Evolutionary conservation across 2,797 vertebrate genomes (phyloP), one percentile per base, ranked within the genome.

Genomic region (Gallinago nigripennis): DNA sequence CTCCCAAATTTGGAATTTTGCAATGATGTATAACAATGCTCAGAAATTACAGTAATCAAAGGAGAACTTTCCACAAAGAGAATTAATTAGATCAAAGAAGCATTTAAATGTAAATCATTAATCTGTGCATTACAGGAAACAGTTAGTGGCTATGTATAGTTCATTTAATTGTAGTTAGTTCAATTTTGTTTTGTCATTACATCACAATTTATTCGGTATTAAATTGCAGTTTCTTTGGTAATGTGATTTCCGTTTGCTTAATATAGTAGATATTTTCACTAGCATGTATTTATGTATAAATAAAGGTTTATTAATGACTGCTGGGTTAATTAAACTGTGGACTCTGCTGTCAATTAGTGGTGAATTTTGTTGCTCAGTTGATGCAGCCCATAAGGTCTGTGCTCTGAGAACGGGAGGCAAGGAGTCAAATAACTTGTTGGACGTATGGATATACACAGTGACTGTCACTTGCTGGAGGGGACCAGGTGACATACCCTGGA

Each of bases 161-260:
- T 95, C 70, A 90, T 93, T 94, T 88, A 83, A 72, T 94, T 88
- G 84, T 19, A 60, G 54, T 95, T 91, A 51, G 63, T 88, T 95
- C 75, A 51, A 68, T 93, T 96, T 92, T 69, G 71, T 28, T 95
- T 94, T 95, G 75, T 87, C 78, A 37, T 79, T 76, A 50, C 53
- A 88, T 88, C 82, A 64, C 30, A 82, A 50, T 94, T 93, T 92
- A 80, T 89, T 83, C 0, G 0, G 63, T 85, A 87, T 83, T 93
- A 79, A 69, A 72, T 91, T 65, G 39, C 75, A 92, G 45, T 97
- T 96, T 95, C 84, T 89, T 64, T 79, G 70, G 54, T 95, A 64
- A 92, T 95, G 61, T 91, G 88, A 95, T 93, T 97, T 96, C 79
- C 30, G n/a, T 91, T 96, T 85, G 48, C 90, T 92, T 96, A 91